Evolutionary conservation across 2,888 invertebrate genomes (phyloP), one percentile per base, ranked within the genome.

Genomic region (Caenorhabditis becei): DNA sequence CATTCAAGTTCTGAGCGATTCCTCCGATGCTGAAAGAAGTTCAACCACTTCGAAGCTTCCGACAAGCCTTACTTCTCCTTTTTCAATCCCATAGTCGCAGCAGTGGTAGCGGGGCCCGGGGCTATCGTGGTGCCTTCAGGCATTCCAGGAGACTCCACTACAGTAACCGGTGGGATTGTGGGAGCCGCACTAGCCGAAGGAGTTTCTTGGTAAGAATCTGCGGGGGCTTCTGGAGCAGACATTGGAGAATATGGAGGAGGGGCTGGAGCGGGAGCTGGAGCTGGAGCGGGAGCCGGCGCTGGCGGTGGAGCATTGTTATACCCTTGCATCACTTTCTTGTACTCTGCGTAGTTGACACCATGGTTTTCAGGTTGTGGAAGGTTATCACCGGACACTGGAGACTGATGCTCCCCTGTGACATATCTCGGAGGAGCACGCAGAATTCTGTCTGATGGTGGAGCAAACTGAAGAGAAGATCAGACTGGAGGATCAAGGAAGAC

Each of bases 271-370:
- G 23, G 16, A 18, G 63, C 16, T 16, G 47, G 35, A 49, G 63
- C 23, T 28, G 62, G 20, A 18, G 26, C 28, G 16, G 66, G 24
- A 10, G 49, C 20, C 14, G 49, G 51, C 18, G 66, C 8, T 16
- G 41, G 23, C 10, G 35, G 24, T 16, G 66, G 32, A 41, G 24
- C 26, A 41, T 24, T 54, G 47, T 67, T 41, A 32, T 18, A 26
- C 28, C 35, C 41, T 14, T 70, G 69, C 69, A 69, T 77, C n/a
- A 54, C 69, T 44, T 77, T 70, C 51, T 77, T 77, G 53, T 77
- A 77, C 16, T 77, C 77, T 2, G 24, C 44, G 28, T 77, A 77
- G 35, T 49, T 49, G 49, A 77, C 54, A 56, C 77, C 77, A 28
- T 63, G 70, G 4, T 16, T 10, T 16, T 24, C 32, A 26, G 14